Conservation (phyloP, 2,888 invertebrate species). For the Syrphus vitripennis region DNA sequence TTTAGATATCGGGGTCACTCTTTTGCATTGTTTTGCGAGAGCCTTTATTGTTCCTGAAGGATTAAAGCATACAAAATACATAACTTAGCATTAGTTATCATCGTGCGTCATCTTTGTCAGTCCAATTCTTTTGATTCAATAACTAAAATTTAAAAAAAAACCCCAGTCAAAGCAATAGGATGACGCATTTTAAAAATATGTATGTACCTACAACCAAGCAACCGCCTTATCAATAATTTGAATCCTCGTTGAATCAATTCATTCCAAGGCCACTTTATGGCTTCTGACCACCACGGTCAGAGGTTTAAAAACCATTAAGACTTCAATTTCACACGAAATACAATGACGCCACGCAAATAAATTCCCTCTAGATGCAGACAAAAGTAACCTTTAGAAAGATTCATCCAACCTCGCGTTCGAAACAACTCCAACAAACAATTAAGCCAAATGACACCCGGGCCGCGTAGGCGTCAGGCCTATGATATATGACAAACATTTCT, state of each 20-base stretch:
- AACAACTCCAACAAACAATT: conserved; percentile 43
- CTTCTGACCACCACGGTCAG: background rate
- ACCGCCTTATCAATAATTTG: background rate
- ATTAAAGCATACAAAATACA: too few species aligned
- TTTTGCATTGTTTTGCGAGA: too few species aligned
- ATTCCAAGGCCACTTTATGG: conserved; percentile 42
- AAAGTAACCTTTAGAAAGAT: background rate
- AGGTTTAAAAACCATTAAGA: conserved; percentile 13
- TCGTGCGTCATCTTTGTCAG: too few species aligned
- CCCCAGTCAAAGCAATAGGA: too few species aligned
- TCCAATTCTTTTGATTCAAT: too few species aligned
- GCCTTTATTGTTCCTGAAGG: too few species aligned
- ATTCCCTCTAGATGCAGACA: conserved; percentile 2
- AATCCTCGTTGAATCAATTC: conserved; percentile 27
- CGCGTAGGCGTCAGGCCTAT: conserved; percentile 62
- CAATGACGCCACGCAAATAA: conserved; percentile 34
- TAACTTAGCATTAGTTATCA: too few species aligned
- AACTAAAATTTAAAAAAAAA: too few species aligned
- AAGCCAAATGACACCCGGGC: conserved; percentile 35
- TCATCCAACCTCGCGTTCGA: conserved; percentile 31
- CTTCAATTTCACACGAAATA: conserved; percentile 11
- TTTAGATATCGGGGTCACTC: too few species aligned
- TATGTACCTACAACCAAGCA: background rate
- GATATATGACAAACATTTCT: conserved; percentile 68
- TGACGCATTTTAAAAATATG: conserved; percentile 24